Evolutionary conservation across 2,888 invertebrate species (phyloP).

Genomic region (Onchidella celtica): DNA sequence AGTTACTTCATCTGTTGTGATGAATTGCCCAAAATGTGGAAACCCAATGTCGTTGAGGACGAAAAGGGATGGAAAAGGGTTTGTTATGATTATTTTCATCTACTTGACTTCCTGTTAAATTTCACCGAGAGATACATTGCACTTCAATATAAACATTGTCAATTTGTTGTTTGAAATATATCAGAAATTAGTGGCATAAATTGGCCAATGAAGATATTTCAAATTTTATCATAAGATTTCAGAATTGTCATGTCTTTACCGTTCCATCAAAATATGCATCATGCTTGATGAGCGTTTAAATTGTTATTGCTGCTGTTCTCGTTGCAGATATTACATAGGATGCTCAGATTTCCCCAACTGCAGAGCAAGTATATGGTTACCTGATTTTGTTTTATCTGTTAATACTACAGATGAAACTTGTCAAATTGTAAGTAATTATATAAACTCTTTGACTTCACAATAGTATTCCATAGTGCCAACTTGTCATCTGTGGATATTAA

Average conservation of each 20-base stretch:
- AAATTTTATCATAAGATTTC: too few relatives aligned
- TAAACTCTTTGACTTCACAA: neutral
- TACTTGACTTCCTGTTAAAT: neutral
- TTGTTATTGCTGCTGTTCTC: too few relatives aligned
- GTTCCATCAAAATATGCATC: too few relatives aligned
- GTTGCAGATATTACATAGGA: constrained; percentile 87
- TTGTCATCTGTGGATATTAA: too few relatives aligned
- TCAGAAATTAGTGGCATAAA: too few relatives aligned
- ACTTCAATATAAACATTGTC: too few relatives aligned
- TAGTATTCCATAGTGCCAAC: neutral
- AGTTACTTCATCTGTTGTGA: constrained; percentile 71
- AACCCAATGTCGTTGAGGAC: constrained; percentile 86
- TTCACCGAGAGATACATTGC: neutral
- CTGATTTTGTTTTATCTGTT: constrained; percentile 85
- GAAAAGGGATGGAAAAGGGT: constrained; percentile 84
- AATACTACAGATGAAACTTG: constrained; percentile 86
- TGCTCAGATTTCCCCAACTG: constrained; percentile 91
- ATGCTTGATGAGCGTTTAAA: too few relatives aligned
- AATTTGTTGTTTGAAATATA: too few relatives aligned
- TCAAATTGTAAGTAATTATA: constrained; percentile 80
- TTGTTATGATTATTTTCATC: constrained; percentile 30
- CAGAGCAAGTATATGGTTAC: constrained; percentile 90
- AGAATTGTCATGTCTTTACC: too few relatives aligned
- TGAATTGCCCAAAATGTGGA: constrained; percentile 90
- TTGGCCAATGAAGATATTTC: too few relatives aligned